Percentiles rank a stretch among this genome's conserved stretches.
Evolutionary conservation across 2,888 invertebrate species (phyloP).

Genomic region (Lydus trimaculatus): DNA sequence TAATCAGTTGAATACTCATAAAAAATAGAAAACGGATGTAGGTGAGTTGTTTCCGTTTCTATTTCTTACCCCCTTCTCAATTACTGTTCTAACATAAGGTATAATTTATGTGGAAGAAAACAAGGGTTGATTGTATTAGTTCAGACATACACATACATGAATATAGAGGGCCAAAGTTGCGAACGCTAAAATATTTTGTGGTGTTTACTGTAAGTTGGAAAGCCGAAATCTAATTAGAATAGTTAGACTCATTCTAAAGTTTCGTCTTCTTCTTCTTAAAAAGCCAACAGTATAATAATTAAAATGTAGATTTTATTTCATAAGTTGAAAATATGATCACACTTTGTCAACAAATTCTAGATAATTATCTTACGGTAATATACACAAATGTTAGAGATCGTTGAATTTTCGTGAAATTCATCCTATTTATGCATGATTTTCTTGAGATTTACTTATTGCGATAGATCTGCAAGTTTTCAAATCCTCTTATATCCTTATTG

Average conservation of each 20-base stretch:
- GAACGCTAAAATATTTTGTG: too few relatives aligned
- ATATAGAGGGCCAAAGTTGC: too few relatives aligned
- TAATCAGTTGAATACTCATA: not conserved
- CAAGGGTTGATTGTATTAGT: not conserved
- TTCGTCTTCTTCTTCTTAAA: too few relatives aligned
- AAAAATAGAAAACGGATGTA: not conserved
- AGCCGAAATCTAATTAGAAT: slow-evolving; percentile 30
- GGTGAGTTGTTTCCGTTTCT: not conserved
- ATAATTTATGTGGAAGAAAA: not conserved
- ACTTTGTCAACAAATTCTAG: not conserved
- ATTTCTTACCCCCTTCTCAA: not conserved
- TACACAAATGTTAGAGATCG: not conserved
- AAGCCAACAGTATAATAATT: not conserved
- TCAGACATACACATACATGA: not conserved
- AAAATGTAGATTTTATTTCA: not conserved
- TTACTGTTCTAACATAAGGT: not conserved
- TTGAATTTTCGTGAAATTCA: not conserved
- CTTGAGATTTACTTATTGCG: not conserved
- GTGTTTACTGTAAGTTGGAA: slow-evolving; percentile 26
- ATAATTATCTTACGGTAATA: not conserved
- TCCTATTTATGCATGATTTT: slow-evolving; percentile 1
- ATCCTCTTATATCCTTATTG: not conserved
- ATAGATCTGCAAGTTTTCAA: slow-evolving; percentile 2
- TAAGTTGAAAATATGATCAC: not conserved
- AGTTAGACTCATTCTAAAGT: slow-evolving; percentile 16